Evolutionary conservation across 2,888 invertebrate species (phyloP), one percentile per base, ranked within the genome.

Genomic region (Agonopterix alstromeriana): DNA sequence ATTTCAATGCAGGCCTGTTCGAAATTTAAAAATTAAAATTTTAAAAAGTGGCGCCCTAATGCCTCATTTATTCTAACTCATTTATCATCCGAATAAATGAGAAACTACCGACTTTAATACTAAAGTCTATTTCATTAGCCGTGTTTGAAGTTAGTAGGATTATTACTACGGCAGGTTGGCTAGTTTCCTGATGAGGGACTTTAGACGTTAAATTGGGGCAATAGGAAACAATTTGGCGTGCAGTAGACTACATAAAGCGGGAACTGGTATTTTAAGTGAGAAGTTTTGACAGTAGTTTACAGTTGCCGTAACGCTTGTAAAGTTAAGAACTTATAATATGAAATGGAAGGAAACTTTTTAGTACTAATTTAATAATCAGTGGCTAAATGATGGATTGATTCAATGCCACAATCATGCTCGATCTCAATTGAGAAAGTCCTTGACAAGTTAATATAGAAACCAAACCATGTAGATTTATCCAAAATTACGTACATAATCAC

Each of bases 221-320:
- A 54, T 55, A 64, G 47, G 52, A 51, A 52, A 52, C 55, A 55
- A 60, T 59, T 61, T 57, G 35, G 52, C 50, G 49, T 56, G 52
- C 48, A 50, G 42, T 45, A 49, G 53, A 50, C 51, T 51, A 50
- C 49, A 49, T 51, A 53, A 14, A 54, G 43, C 50, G 47, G 48
- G 52, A 51, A 60, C 52, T 53, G 55, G 60, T 60, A 57, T 57
- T 65, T 62, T 61, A 60, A 63, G 62, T 58, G 58, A 55, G 54
- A 70, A 70, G 66, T 73, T 72, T 58, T 64, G 67, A 67, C 68
- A 67, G 63, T 63, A 64, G 65, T 65, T 53, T 67, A 66, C 62
- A 58, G 55, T 55, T 51, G 50, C 51, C 48, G 61, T 58, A 58
- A 58, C 60, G 59, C 61, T 62, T 58, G 61, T 57, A 54, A 65